These are phyloP conservation scores for Drosophila neotestacea DNA, from an alignment of 2,888 invertebrate genomes.

Conservation along the genomic window DNA sequence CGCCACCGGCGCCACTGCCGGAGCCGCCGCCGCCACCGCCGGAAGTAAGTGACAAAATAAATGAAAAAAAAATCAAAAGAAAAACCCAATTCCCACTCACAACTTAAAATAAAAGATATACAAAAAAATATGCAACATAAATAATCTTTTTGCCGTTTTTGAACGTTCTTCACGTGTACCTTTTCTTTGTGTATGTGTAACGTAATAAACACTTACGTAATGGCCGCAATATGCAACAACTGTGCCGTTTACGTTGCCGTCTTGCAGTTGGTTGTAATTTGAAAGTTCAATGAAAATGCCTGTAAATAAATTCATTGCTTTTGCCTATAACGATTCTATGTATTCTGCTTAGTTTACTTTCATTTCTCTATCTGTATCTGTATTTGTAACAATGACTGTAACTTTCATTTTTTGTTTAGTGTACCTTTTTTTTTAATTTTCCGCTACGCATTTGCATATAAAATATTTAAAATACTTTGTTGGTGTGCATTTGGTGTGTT, in stretches of 20 bases:
- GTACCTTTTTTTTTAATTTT: conserved; percentile 22
- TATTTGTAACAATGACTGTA: conserved; percentile 24
- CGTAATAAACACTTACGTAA: conserved; percentile 71
- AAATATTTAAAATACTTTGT: conserved; percentile 76
- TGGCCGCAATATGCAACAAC: conserved; percentile 56
- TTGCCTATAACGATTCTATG: conserved; percentile 42
- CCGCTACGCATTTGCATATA: conserved; percentile 69
- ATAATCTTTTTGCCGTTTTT: conserved; percentile 49
- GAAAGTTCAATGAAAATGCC: conserved; percentile 83
- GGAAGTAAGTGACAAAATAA: conserved; percentile 68
- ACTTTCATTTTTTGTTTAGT: conserved; percentile 19
- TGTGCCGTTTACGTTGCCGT: conserved; percentile 74
- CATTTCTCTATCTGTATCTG: conserved; percentile 28
- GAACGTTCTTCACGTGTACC: conserved; percentile 46
- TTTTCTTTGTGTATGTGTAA: conserved; percentile 63
- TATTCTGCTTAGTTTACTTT: conserved; percentile 1
- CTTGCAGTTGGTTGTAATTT: conserved; percentile 79
- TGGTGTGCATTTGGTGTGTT: conserved; percentile 55
- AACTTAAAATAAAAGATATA: conserved; percentile 23
- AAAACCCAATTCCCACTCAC: conserved; percentile 38
- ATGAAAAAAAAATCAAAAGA: conserved; percentile 19
- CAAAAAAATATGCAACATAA: conserved; percentile 38
- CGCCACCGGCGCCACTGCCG: conserved; percentile 70
- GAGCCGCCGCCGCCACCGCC: conserved; percentile 74
- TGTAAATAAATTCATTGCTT: conserved; percentile 81